phyloP scores from a whole-genome alignment of 2,797 vertebrate genomes.

The Phylloscopus collybita region DNA sequence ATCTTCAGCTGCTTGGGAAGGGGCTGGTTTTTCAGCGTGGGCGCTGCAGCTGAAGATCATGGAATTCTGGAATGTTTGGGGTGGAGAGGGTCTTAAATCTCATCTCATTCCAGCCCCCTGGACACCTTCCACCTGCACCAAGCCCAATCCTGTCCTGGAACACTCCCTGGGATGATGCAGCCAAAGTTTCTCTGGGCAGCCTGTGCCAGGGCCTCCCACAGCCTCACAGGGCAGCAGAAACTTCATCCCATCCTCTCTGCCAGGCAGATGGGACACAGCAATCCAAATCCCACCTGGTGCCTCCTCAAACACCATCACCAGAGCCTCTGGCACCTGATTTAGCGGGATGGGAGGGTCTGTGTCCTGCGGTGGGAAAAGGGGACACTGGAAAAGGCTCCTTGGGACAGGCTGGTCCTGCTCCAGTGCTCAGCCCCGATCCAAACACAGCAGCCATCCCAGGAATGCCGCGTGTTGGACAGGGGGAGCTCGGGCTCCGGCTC shows the following conservation, averaged over 20 bases:
- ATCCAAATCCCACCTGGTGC: background rate
- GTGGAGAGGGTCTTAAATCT: background rate
- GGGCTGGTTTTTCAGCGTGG: background rate
- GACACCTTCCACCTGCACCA: background rate
- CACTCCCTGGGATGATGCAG: background rate
- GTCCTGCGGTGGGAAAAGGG: background rate
- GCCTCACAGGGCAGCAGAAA: background rate
- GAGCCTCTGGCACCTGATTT: background rate
- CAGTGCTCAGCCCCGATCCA: accelerated
- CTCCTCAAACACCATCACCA: background rate
- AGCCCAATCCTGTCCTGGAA: background rate
- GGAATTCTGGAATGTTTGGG: background rate
- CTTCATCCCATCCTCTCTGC: background rate
- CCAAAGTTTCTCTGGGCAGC: background rate
- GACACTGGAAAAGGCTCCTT: background rate
- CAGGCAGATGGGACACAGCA: too few species aligned
- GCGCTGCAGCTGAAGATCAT: background rate
- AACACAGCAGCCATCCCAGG: background rate
- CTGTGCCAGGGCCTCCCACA: too few species aligned
- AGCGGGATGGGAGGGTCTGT: background rate
- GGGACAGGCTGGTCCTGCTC: background rate
- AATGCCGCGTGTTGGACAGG: accelerated
- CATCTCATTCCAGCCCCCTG: background rate
- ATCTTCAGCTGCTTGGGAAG: background rate
- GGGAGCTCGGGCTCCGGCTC: background rate